Evolutionary conservation across 2,797 vertebrate genomes (phyloP), one percentile per base, ranked within the genome.

Genomic region (Catharus ustulatus): DNA sequence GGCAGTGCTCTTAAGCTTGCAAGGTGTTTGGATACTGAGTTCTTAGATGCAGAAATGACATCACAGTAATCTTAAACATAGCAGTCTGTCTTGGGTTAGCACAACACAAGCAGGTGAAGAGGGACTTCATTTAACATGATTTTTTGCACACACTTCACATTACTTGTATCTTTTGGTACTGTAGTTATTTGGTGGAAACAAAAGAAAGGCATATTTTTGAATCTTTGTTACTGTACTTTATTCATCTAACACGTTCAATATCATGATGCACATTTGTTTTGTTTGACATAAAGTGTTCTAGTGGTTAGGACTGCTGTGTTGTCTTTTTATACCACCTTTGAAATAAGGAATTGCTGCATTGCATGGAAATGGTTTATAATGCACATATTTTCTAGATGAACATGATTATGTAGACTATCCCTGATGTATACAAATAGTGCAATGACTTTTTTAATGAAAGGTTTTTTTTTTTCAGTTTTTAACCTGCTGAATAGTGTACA

Each of bases 401-500:
- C 62, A 34, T 55, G 78, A 92, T 95, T 74, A 87, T 95, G 85
- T 96, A 96, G 96, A 95, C 81, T 95, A 89, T 92, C 63, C 78
- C 94, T 92, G 86, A 86, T 95, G 91, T 94, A 96, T 96, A 97
- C 95, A 95, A 97, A 97, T 97, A 95, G 93, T 97, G 96, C 97
- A 97, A 95, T 96, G 81, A 95, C 93, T 97, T 98, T 97, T 98
- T 89, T 89, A 96, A 97, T 89, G 90, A 74, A 90, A 78, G 57
- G 93, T 94, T 48, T 94, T 40, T 40, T 40, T 64, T 79, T 97
- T 96, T 81, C 95, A 76, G 84, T 92, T 96, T 96, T 94, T 89
- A 80, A 96, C 94, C 89, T 97, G 96, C 97, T 97, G 95, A 97
- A 96, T 96, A 96, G 94, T 97, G 96, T 98, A 98, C 97, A 98